A percentile compares a stretch with the other conserved stretches of the same genome.
These are phyloP conservation scores for Puma concolor DNA, from an alignment of 2,113 vertebrate species.

Conservation along the genomic window DNA sequence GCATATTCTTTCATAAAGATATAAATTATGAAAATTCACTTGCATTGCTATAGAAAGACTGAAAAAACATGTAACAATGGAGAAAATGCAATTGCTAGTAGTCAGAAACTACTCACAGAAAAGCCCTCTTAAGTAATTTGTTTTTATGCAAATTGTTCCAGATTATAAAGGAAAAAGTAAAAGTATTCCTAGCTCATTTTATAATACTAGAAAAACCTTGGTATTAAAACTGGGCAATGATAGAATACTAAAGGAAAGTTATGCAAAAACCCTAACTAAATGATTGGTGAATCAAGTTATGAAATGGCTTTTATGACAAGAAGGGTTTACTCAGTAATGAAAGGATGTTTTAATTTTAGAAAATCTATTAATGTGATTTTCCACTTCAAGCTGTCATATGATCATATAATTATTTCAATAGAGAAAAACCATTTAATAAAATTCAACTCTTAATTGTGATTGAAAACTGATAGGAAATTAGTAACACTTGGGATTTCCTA, in stretches of 20 bases:
- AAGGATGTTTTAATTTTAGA: constrained; percentile 37
- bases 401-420: neutral
- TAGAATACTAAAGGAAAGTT: neutral
- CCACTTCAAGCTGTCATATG: neutral
- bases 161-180: neutral
- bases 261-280: constrained; percentile 6
- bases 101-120: neutral
- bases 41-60: neutral
- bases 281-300: neutral
- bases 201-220: neutral
- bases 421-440: neutral
- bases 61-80: neutral
- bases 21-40: neutral
- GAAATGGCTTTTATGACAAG: neutral
- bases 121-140: neutral
- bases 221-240: constrained; percentile 4
- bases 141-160: neutral
- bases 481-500: neutral
- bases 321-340: neutral
- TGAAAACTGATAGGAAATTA: neutral
- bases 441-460: neutral
- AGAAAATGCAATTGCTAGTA: neutral
- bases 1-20: neutral
- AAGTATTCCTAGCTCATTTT: neutral
- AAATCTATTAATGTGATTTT: constrained; percentile 8